Conservation (phyloP, 2,113 vertebrate species). For the Xerus inauris region DNA sequence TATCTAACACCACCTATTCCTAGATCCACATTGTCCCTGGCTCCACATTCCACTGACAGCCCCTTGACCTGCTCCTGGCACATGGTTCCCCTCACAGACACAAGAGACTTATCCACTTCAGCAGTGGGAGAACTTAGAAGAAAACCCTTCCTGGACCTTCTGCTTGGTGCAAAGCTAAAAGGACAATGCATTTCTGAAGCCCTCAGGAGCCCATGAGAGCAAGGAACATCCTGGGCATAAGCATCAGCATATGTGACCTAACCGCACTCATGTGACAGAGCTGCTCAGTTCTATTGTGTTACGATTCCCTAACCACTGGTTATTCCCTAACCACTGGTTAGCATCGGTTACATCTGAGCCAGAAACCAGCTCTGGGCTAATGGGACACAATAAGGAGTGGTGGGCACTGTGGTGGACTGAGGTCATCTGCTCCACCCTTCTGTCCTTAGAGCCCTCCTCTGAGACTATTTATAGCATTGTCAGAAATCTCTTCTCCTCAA, state of each 20-base stretch:
- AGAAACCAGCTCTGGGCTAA: neutral
- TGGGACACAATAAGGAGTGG: neutral
- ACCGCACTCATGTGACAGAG: rapidly evolving
- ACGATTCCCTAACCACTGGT: rapidly evolving
- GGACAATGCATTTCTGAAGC: rapidly evolving
- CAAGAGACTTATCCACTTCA: neutral
- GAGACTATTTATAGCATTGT: neutral
- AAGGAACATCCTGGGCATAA: neutral
- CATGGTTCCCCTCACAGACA: neutral
- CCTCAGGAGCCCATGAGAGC: rapidly evolving
- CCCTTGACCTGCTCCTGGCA: neutral
- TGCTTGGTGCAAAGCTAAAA: neutral
- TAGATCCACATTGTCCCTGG: neutral
- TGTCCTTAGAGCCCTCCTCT: neutral
- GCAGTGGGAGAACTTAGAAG: neutral
- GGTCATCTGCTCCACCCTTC: no score
- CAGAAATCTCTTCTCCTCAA: neutral
- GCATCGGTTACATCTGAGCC: neutral
- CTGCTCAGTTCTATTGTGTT: rapidly evolving
- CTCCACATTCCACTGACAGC: neutral
- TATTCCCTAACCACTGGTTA: neutral
- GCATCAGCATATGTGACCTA: rapidly evolving
- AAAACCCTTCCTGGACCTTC: neutral
- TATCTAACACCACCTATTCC: neutral
- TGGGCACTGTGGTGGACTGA: neutral